Base-by-base conservation (phyloP, 2,113 vertebrate genomes). In the Otis tarda region DNA sequence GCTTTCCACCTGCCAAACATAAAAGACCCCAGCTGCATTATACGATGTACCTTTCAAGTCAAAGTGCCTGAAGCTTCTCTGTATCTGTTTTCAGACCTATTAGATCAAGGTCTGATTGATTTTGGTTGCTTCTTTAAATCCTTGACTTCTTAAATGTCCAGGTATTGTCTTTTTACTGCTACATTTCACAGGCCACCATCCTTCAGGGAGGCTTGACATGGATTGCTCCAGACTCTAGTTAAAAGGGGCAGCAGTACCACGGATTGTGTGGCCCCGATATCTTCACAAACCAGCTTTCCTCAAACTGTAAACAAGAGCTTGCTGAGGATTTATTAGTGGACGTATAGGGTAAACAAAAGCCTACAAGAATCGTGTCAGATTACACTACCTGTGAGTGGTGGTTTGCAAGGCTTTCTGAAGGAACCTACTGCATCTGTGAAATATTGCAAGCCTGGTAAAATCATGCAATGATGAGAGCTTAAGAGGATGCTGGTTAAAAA, bases 261-360 rank as follows among this genome's bases (percentile, higher is more conserved):
- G 4, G 82, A 70, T 64, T 60, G 80, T 67, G 60, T 78, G 78
- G 64, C 83, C 79, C 19, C 78, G 85, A 60, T 91, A 82, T 91
- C 91, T 94, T 86, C 87, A 88, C 63, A 96, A 92, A 94, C 47
- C 77, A 89, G 81, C 85, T 89, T 92, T 94, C 68, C 68, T 91
- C 83, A 37, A 89, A 93, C 35, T 93, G 74, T 97, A 95, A 96
- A 96, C 91, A 96, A 93, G 87, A 74, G 88, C 78, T 96, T 89
- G 74, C 52, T 56, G 56, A 87, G 89, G 91, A 96, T 94, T 96
- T 95, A 96, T 95, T 93, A 84, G 91, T 86, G 85, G 88, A 79
- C 76, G 76, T 65, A 61, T 65, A 95, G 75, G 63, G 82, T 95
- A 97, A 96, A 95, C 88, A 89, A 96, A 95, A 92, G 63, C 78